Base-by-base conservation (phyloP, 2,888 invertebrate species). In the Phania funesta region DNA sequence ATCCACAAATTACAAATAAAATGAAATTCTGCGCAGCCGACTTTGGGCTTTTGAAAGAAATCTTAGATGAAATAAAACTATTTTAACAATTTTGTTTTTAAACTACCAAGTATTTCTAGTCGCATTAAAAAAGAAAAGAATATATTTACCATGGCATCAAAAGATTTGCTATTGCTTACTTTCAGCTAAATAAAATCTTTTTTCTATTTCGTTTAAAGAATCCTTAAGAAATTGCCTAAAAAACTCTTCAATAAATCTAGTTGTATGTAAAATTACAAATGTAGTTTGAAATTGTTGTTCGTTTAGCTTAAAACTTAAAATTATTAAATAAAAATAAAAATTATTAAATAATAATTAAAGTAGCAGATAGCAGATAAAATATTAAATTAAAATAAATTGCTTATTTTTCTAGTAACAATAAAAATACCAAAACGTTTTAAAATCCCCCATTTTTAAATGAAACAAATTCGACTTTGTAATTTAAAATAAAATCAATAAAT, bases 91-190 rank as follows among this genome's bases (percentile, higher is more conserved):
- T 46, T 48, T 41, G 70, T 48, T 52, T 35, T 41, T 32, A 80
- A 81, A 52, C 52, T 67, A 71, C 64, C 76, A 71, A 56, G 80
- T 82, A 82, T 82, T 78, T 82, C 82, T 82, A 82, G 82, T 82
- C 82, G 82, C 75, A 74, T 78, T 64, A 18, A 73, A 75, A 74
- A 64, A 38, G 32, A 54, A 48, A 16, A 32, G 16, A 50, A 13
- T 38, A 48, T n/a, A 20, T 60, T 62, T 50, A 9, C 18, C 35
- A 46, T 62, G 35, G 1, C 46, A 24, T n/a, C 64, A 54, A 58
- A 5, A 18, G 20, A 67, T 24, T 41, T 75, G 41, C 44, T 44
- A n/a, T 20, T 13, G 13, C 60, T 48, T 79, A 44, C 16, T n/a
- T 48, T 29, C 16, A 58, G 22, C 58, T 68, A 50, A 70, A 48